Percentiles rank a stretch among this genome's conserved stretches.
phyloP scores from a whole-genome alignment of 2,113 vertebrate genomes.

The Haemorhous mexicanus region DNA sequence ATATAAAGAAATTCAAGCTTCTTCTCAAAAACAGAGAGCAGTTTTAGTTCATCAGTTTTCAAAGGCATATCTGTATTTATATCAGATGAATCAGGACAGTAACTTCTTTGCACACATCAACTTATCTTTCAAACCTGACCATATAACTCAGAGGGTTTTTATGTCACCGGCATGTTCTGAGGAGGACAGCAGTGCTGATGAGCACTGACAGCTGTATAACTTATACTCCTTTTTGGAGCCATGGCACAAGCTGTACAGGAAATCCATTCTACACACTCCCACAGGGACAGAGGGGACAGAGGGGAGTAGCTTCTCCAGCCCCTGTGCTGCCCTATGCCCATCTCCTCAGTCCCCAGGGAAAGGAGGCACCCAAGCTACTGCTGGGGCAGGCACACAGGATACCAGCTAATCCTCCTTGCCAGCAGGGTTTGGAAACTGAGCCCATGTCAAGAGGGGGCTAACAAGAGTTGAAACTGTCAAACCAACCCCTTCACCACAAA shows the following conservation, averaged over 20 bases:
- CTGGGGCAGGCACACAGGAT: not conserved
- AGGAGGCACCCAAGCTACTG: not conserved
- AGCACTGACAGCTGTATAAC: not conserved
- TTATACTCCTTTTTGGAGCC: accelerated
- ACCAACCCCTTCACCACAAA: not conserved
- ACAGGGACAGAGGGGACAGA: not conserved
- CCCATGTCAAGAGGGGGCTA: not conserved
- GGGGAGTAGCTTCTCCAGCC: not conserved
- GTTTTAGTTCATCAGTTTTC: not conserved
- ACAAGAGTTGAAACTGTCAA: not conserved
- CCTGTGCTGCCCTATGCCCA: accelerated
- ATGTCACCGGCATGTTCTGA: not conserved
- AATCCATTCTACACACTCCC: accelerated
- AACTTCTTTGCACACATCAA: not conserved
- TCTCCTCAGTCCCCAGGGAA: not conserved
- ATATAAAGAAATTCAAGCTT: not conserved
- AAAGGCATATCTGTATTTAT: not conserved
- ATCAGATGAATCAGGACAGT: not conserved
- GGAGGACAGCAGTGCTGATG: not conserved
- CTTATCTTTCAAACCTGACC: not conserved
- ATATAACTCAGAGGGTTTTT: not conserved
- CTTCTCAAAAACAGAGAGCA: not conserved
- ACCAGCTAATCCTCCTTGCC: not conserved
- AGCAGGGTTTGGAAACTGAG: not conserved
- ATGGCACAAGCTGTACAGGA: not conserved